Evolutionary conservation across 2,888 invertebrate genomes (phyloP).

Genomic region (Netelia melanura): DNA sequence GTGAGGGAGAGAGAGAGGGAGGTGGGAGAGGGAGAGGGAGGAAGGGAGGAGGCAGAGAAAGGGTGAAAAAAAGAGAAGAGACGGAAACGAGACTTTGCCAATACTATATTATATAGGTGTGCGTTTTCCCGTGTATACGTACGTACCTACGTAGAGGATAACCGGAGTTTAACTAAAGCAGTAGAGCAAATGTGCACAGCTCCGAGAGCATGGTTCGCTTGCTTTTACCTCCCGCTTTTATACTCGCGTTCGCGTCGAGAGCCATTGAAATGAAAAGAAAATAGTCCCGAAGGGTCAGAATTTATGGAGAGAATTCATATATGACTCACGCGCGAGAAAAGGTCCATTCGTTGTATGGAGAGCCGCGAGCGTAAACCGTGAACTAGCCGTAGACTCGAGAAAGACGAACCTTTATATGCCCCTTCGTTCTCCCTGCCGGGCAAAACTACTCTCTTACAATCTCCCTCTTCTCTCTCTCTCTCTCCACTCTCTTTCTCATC

Average conservation of each 20-base stretch:
- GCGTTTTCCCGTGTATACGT: too few relatives aligned
- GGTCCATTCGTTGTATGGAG: background rate
- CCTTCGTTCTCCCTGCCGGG: too few relatives aligned
- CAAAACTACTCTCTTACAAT: background rate
- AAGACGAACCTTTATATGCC: too few relatives aligned
- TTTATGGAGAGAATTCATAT: slow-evolving; percentile 54
- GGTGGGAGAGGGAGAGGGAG: background rate
- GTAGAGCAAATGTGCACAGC: too few relatives aligned
- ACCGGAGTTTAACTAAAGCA: too few relatives aligned
- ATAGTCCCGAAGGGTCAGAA: slow-evolving; percentile 13
- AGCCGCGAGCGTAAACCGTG: too few relatives aligned
- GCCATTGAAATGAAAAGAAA: slow-evolving; percentile 54
- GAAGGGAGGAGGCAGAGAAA: background rate
- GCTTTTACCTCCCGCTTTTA: too few relatives aligned
- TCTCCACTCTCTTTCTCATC: background rate
- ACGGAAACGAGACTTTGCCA: background rate
- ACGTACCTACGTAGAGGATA: too few relatives aligned
- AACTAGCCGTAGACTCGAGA: too few relatives aligned
- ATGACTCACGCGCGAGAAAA: background rate
- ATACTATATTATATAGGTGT: too few relatives aligned
- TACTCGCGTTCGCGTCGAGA: slow-evolving; percentile 17
- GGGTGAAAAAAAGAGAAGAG: background rate
- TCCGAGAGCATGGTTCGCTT: too few relatives aligned
- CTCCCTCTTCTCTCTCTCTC: background rate
- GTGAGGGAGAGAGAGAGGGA: background rate